A percentile compares a stretch with the other conserved stretches of the same genome.
phyloP scores from a whole-genome alignment of 2,888 invertebrate species.

The Euclidia mi region DNA sequence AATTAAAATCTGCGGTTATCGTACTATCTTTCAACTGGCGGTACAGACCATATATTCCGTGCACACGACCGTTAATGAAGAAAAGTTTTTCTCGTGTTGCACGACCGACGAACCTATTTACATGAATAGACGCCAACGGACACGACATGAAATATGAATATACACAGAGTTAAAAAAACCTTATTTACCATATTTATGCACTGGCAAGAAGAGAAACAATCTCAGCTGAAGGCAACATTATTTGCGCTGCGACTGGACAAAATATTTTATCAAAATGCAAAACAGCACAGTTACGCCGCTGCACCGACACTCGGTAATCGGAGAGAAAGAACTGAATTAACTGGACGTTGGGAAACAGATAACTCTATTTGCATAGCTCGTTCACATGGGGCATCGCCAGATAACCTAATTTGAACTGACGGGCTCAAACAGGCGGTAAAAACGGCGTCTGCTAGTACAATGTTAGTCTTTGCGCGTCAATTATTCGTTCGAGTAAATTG shows the following conservation, averaged over 20 bases:
- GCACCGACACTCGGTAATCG: constrained; percentile 10
- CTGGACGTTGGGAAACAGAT: constrained; percentile 86
- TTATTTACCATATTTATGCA: constrained; percentile 5
- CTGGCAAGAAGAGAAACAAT: constrained; percentile 23
- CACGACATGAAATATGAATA: not conserved
- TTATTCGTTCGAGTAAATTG: constrained; percentile 35
- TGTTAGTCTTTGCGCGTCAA: constrained; percentile 49
- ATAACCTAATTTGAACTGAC: constrained; percentile 82
- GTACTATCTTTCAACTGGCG: no score
- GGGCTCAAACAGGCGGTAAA: constrained; percentile 71
- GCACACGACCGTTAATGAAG: no score
- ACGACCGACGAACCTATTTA: no score
- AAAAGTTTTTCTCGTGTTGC: no score
- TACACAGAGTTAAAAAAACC: not conserved
- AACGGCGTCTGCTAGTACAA: constrained; percentile 38
- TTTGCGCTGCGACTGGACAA: constrained; percentile 55
- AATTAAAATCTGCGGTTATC: no score
- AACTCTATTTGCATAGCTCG: constrained; percentile 87
- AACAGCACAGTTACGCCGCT: constrained; percentile 76
- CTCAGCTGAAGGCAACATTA: constrained; percentile 43
- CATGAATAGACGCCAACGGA: constrained; percentile 9
- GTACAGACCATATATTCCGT: no score
- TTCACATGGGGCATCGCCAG: constrained; percentile 77
- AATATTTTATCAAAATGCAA: constrained; percentile 88
- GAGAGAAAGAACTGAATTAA: constrained; percentile 83